Base-by-base conservation (phyloP, 2,113 vertebrate genomes). In the Ondatra zibethicus region DNA sequence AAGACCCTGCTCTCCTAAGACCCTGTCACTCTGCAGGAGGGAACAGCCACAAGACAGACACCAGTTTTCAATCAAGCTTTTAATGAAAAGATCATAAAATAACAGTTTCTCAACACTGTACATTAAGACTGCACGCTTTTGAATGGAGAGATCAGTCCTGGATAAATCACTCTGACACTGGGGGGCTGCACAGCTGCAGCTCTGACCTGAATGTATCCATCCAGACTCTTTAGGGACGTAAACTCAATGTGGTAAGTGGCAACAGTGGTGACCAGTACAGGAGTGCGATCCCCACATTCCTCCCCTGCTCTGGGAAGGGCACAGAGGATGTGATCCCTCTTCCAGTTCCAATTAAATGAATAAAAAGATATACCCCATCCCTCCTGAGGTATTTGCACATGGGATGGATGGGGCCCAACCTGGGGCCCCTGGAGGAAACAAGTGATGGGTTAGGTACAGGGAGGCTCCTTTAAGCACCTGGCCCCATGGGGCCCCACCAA, bases 51-150 rank as follows among this genome's bases (percentile, higher is more conserved):
- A 86, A 16, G 84, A 73, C 45, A 82, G 29, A 97, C 52, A 89
- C 90, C 27, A 68, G 96, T 99, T 99, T 99, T 99, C 99, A 99
- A 99, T 99, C 99, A 99, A 99, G 99, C 99, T 99, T 99, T 99
- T 99, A 99, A 99, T 99, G 99, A 99, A 99, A 99, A 99, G 99
- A 99, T 99, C 99, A 99, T 99, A 99, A 99, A 99, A 99, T 99
- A 99, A 99, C 99, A 99, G 99, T 99, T 99, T 99, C 98, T 99
- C 98, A 99, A 99, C 99, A 99, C 99, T 99, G 99, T 99, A 99
- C 99, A 99, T 99, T 99, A 99, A 99, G 99, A 99, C 99, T 99
- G 99, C 99, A 99, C 99, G 98, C 99, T 99, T 99, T 99, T 99
- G 99, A 99, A 99, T 99, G 99, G 99, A 99, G 99, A 99, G 99